These are phyloP conservation scores for Teleiodes luculella DNA, from an alignment of 2,888 invertebrate species.

Conservation along the genomic window DNA sequence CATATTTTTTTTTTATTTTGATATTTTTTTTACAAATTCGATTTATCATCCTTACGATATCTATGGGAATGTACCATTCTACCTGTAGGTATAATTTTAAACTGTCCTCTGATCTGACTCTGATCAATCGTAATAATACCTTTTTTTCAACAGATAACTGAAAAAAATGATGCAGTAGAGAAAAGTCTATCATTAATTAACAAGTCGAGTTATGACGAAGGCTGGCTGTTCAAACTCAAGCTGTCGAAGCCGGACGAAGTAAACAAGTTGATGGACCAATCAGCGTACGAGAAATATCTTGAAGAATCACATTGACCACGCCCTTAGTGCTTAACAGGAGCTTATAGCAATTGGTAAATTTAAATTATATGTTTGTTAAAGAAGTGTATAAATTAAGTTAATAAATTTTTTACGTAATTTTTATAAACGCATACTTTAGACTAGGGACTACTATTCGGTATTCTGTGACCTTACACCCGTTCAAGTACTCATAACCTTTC, in stretches of 20 bases:
- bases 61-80: no score
- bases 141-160: conserved; percentile 74
- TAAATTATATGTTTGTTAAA: background rate
- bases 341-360: background rate
- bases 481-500: no score
- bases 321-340: background rate
- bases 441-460: no score
- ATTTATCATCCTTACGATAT: no score
- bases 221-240: conserved; percentile 91
- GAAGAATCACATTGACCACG: conserved; percentile 46
- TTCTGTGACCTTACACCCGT: no score
- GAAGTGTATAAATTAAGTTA: background rate
- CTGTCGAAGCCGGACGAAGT: conserved; percentile 82
- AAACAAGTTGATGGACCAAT: conserved; percentile 84
- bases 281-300: conserved; percentile 82
- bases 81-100: no score
- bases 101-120: no score
- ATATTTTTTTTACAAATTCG: no score
- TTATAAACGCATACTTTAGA: background rate
- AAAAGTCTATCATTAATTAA: conserved; percentile 89
- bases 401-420: background rate
- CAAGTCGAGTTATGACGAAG: conserved; percentile 88
- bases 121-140: background rate
- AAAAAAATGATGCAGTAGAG: conserved; percentile 85
- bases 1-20: no score